A percentile compares a stretch with the other conserved stretches of the same genome.
Conservation (phyloP, 1,140 invertebrate genomes). For the Ptiloglossa arizonensis region DNA sequence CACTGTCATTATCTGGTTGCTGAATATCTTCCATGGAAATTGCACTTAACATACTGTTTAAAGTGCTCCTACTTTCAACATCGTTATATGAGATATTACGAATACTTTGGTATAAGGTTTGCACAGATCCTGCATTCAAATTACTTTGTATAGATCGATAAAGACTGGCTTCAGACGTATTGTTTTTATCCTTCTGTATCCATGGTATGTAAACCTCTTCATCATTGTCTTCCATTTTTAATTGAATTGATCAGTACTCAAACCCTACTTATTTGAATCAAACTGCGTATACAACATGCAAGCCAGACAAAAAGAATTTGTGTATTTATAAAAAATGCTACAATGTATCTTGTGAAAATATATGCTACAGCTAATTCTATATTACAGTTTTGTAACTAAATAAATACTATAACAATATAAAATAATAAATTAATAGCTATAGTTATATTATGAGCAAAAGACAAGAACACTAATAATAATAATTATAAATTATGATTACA, state of each 20-base stretch:
- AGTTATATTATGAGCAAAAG: neutral
- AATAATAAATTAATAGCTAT: too few species aligned
- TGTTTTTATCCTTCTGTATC: constrained; percentile 21
- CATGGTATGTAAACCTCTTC: constrained; percentile 51
- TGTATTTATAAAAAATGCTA: constrained; percentile 3
- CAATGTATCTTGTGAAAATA: neutral
- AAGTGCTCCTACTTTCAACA: constrained; percentile 55
- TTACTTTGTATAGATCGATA: constrained; percentile 62
- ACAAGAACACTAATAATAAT: neutral
- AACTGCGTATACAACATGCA: constrained; percentile 50
- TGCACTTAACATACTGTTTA: constrained; percentile 42
- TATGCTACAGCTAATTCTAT: neutral
- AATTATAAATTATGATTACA: neutral
- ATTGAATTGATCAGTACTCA: constrained; percentile 42
- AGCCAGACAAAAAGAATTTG: constrained; percentile 31
- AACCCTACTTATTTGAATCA: constrained; percentile 45
- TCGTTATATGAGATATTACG: constrained; percentile 64
- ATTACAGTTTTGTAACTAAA: neutral
- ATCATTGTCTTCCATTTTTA: constrained; percentile 70
- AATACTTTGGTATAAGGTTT: constrained; percentile 68
- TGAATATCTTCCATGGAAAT: constrained; percentile 43
- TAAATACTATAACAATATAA: neutral
- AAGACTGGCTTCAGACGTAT: constrained; percentile 51
- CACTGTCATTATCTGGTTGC: constrained; percentile 41
- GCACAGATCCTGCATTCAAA: constrained; percentile 59